phyloP scores from a whole-genome alignment of 2,888 invertebrate genomes.

The Rotaria socialis region DNA sequence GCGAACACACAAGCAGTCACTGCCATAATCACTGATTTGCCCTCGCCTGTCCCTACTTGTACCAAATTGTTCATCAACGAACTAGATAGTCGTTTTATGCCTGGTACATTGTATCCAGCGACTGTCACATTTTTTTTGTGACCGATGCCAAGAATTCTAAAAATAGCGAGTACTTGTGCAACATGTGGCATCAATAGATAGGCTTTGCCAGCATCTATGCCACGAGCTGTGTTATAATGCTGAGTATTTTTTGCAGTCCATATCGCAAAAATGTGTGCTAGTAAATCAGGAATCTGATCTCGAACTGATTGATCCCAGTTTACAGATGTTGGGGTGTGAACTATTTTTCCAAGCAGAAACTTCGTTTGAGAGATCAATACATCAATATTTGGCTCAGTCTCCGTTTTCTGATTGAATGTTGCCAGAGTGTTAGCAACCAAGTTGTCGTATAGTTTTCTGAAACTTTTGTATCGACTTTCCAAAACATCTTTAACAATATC shows the following conservation, averaged over 20 bases:
- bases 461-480: background rate
- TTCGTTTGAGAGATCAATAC: background rate
- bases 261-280: slow-evolving; percentile 25
- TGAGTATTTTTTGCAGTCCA: slow-evolving; percentile 35
- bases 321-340: background rate
- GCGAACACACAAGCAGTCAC: slow-evolving; percentile 13
- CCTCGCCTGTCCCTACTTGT: slow-evolving; percentile 32
- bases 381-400: background rate
- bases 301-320: background rate
- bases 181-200: slow-evolving; percentile 32
- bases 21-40: slow-evolving; percentile 29
- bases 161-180: slow-evolving; percentile 14
- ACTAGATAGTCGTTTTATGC: background rate
- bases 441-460: background rate
- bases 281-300: background rate
- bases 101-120: too few species aligned
- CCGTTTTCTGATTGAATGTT: background rate
- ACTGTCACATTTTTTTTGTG: background rate
- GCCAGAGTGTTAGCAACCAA: background rate
- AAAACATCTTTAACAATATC: background rate
- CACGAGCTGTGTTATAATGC: background rate
- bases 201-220: background rate
- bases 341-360: background rate
- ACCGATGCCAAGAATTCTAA: background rate
- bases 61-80: slow-evolving; percentile 15